Percentiles rank a stretch among this genome's conserved stretches.
Evolutionary conservation across 92 coral and sea anemone genomes (phyloP).

Genomic region (Hydrozoanthus gracilis): DNA sequence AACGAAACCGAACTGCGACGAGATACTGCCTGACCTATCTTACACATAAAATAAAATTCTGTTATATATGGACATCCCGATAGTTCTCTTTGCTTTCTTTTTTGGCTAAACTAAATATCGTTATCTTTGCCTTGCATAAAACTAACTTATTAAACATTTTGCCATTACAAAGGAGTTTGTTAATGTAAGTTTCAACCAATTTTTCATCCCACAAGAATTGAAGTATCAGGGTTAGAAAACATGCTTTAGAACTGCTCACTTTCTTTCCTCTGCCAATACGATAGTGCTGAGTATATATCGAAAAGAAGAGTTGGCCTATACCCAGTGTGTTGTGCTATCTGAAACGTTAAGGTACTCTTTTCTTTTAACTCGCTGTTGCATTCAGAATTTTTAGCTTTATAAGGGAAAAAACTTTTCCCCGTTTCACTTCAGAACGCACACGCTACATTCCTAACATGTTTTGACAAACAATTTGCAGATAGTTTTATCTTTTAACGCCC

Average conservation of each 20-base stretch:
- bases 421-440: not conserved
- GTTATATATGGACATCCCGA: not conserved
- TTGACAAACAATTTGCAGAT: slow-evolving; percentile 55
- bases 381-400: too few relatives aligned
- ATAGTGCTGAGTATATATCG: too few relatives aligned
- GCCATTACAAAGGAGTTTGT: not conserved
- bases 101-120: not conserved
- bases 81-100: not conserved
- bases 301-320: too few relatives aligned
- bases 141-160: not conserved
- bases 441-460: slow-evolving; percentile 55
- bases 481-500: slow-evolving; percentile 55
- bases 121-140: not conserved
- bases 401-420: too few relatives aligned
- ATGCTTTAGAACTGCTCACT: too few relatives aligned
- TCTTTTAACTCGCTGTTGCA: too few relatives aligned
- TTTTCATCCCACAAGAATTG: too few relatives aligned
- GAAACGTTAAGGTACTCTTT: too few relatives aligned
- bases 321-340: too few relatives aligned
- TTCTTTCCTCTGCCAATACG: too few relatives aligned
- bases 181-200: too few relatives aligned
- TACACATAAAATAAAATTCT: not conserved
- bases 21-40: not conserved
- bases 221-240: too few relatives aligned
- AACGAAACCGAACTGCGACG: slow-evolving; percentile 6